Conservation (phyloP, 2,888 invertebrate species). For the Digitonthophagus gazella region DNA sequence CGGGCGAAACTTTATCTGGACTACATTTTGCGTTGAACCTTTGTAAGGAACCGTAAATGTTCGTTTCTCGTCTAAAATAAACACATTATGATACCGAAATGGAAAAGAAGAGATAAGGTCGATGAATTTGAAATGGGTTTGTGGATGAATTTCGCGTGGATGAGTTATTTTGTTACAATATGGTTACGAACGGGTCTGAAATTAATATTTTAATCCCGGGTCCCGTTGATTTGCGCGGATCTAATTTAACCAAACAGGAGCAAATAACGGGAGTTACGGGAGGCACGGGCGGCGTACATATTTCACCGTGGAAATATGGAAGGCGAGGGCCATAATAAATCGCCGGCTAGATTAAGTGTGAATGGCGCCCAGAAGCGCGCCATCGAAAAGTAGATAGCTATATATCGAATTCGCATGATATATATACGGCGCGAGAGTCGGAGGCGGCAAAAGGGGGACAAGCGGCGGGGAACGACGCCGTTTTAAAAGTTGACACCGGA, state of each 20-base stretch:
- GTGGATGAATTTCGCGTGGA: no score
- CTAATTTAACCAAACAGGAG: conserved; percentile 11
- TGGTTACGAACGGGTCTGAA: neutral
- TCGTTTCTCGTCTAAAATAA: neutral
- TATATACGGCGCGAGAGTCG: no score
- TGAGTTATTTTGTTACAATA: neutral
- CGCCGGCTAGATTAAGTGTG: conserved; percentile 13
- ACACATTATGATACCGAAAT: neutral
- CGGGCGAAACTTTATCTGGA: neutral
- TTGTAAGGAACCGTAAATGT: neutral
- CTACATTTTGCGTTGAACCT: neutral
- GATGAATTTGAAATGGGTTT: no score
- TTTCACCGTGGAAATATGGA: conserved; percentile 14
- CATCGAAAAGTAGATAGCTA: conserved; percentile 13
- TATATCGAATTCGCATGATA: conserved; percentile 7
- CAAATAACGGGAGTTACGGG: conserved; percentile 9
- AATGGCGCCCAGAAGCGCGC: conserved; percentile 12
- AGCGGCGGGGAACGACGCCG: neutral
- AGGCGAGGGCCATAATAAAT: conserved; percentile 15
- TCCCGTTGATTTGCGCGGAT: conserved; percentile 4
- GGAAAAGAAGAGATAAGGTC: no score
- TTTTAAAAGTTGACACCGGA: conserved; percentile 14
- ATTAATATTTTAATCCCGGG: conserved; percentile 1
- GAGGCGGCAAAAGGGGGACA: neutral
- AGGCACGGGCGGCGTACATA: conserved; percentile 2